These are phyloP conservation scores for Psettodes erumei DNA, from an alignment of 2,113 vertebrate species.

Conservation along the genomic window DNA sequence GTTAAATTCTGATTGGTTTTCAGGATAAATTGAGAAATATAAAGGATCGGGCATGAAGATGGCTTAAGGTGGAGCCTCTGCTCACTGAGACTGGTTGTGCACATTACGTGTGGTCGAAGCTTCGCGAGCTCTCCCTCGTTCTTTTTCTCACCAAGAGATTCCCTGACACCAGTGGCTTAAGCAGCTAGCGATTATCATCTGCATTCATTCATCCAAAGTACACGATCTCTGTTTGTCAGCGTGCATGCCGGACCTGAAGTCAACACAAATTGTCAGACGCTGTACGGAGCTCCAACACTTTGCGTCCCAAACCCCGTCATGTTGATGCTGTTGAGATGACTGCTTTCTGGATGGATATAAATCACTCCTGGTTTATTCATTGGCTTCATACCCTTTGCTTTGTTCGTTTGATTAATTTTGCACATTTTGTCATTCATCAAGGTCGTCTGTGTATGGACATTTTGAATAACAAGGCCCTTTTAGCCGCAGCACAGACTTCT, in stretches of 20 bases:
- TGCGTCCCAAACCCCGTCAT: slow-evolving; percentile 44
- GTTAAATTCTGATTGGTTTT: slow-evolving; percentile 54
- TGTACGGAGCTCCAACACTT: slow-evolving; percentile 10
- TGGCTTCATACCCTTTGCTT: slow-evolving; percentile 22
- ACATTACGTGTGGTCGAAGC: slow-evolving; percentile 18
- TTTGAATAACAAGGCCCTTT: neutral
- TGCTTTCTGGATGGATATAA: slow-evolving; percentile 71
- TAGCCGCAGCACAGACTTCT: slow-evolving; percentile 27
- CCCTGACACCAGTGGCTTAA: slow-evolving; percentile 8
- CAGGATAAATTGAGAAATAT: slow-evolving; percentile 21
- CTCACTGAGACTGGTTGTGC: slow-evolving; percentile 72
- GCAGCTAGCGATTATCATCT: slow-evolving; percentile 24
- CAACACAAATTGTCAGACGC: slow-evolving; percentile 2
- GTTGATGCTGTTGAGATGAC: slow-evolving; percentile 71
- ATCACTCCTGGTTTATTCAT: slow-evolving; percentile 73
- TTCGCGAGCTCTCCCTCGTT: slow-evolving; percentile 20
- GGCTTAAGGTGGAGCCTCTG: slow-evolving; percentile 69
- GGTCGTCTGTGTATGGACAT: slow-evolving; percentile 3
- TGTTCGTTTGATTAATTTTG: neutral
- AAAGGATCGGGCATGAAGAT: slow-evolving; percentile 61
- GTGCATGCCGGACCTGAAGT: slow-evolving; percentile 40
- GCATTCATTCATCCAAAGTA: slow-evolving; percentile 56
- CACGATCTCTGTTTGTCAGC: slow-evolving; percentile 42
- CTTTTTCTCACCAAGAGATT: slow-evolving; percentile 19
- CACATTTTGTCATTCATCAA: slow-evolving; percentile 65